Evolutionary conservation across 2,113 vertebrate species (phyloP).

Genomic region (Pomatostomus ruficeps): DNA sequence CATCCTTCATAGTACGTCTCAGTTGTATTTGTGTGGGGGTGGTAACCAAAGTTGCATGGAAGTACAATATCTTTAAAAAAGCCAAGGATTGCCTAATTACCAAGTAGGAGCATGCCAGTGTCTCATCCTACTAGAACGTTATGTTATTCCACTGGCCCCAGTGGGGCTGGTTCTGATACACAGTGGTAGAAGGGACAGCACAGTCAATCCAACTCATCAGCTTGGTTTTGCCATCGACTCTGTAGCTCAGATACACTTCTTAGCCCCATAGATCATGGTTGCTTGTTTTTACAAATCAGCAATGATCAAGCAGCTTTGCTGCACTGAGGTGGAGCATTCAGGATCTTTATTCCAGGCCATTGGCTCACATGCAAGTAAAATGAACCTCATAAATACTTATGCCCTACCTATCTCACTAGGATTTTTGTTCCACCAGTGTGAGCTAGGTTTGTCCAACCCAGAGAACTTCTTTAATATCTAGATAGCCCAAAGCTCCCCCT

Average conservation of each 20-base stretch:
- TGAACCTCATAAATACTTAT: background rate
- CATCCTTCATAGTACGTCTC: background rate
- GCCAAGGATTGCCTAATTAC: background rate
- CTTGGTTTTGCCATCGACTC: background rate
- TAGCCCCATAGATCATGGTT: background rate
- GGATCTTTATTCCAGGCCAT: background rate
- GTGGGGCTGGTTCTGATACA: background rate
- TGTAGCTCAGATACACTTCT: background rate
- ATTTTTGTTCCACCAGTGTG: background rate
- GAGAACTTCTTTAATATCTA: background rate
- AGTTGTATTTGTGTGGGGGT: background rate
- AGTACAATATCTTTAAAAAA: background rate
- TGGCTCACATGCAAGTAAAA: background rate
- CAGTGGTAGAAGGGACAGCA: background rate
- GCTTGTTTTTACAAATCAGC: background rate
- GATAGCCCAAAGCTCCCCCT: background rate
- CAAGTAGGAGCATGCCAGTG: fast-evolving
- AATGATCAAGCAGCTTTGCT: background rate
- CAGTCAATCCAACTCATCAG: background rate
- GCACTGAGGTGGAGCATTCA: background rate
- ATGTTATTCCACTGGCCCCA: background rate
- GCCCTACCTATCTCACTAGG: background rate
- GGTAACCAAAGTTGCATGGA: background rate
- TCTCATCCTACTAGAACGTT: background rate
- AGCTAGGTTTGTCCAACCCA: background rate